A percentile compares a stretch with the other conserved stretches of the same genome.
Evolutionary conservation across 2,888 invertebrate genomes (phyloP).

Genomic region (Pheosia tremula): DNA sequence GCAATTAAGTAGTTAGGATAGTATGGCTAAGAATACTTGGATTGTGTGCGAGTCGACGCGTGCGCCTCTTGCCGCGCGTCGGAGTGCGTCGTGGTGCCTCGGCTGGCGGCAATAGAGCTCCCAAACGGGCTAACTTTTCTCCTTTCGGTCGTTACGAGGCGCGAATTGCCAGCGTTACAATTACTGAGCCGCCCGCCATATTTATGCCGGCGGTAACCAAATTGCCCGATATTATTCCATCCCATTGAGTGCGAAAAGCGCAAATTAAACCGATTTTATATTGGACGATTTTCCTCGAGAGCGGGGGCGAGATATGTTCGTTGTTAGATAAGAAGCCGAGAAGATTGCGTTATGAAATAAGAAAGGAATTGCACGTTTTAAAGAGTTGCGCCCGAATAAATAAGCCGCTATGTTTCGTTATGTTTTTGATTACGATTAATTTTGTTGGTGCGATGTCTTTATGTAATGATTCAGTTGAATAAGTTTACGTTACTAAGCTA

Average conservation of each 20-base stretch:
- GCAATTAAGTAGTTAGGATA: too few relatives aligned
- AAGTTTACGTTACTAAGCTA: too few relatives aligned
- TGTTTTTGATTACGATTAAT: conserved; percentile 62
- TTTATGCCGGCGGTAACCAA: conserved; percentile 84
- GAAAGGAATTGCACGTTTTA: conserved; percentile 78
- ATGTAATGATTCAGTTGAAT: conserved; percentile 27
- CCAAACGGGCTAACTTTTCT: conserved; percentile 80
- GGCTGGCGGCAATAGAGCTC: conserved; percentile 57
- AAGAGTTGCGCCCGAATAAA: conserved; percentile 77
- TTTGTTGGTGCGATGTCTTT: conserved; percentile 45
- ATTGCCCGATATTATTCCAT: conserved; percentile 85
- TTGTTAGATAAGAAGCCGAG: conserved; percentile 79
- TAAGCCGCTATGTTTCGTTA: conserved; percentile 57
- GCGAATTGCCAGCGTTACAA: conserved; percentile 83
- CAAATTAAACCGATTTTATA: conserved; percentile 85
- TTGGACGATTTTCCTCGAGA: conserved; percentile 82
- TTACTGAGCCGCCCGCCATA: conserved; percentile 82
- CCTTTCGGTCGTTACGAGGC: conserved; percentile 81
- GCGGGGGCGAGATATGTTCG: conserved; percentile 82
- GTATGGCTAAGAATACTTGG: neutral
- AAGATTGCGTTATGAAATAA: conserved; percentile 84
- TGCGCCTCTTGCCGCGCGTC: conserved; percentile 26
- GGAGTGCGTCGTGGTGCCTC: conserved; percentile 37
- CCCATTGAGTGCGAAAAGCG: conserved; percentile 85
- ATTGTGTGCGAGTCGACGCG: conserved; percentile 13